Evolutionary conservation across 2,113 vertebrate species (phyloP).

Genomic region (Anoplopoma fimbria): DNA sequence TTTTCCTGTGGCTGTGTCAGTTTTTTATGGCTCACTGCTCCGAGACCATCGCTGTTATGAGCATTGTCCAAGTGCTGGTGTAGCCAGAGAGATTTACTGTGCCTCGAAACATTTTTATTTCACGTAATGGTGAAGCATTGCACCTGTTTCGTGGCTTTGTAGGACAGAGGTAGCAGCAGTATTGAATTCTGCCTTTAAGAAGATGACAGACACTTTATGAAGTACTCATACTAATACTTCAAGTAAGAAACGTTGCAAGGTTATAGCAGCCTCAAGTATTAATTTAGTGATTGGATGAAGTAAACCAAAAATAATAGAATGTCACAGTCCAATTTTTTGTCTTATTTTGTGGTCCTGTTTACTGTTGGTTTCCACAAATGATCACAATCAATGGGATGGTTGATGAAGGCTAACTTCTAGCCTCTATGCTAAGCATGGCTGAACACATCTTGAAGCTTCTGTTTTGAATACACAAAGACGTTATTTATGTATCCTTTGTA

Average conservation of each 20-base stretch:
- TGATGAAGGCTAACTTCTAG: background rate
- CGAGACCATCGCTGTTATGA: slow-evolving; percentile 45
- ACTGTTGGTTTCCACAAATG: background rate
- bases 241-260: background rate
- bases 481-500: background rate
- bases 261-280: background rate
- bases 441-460: background rate
- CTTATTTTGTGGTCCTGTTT: background rate
- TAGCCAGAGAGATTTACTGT: slow-evolving; percentile 52
- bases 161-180: background rate
- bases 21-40: slow-evolving; percentile 61
- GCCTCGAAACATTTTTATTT: slow-evolving; percentile 33
- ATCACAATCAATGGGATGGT: background rate
- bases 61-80: slow-evolving; percentile 45
- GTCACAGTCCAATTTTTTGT: background rate
- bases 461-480: background rate
- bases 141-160: slow-evolving; percentile 32
- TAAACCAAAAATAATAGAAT: background rate
- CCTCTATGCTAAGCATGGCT: background rate
- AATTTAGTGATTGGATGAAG: background rate
- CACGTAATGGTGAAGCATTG: slow-evolving; percentile 7
- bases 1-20: slow-evolving; percentile 45
- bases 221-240: background rate
- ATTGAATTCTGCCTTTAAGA: slow-evolving; percentile 23
- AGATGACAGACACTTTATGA: background rate